Base-by-base conservation (phyloP, 2,888 invertebrate species). In the Eumerus sabulonum region DNA sequence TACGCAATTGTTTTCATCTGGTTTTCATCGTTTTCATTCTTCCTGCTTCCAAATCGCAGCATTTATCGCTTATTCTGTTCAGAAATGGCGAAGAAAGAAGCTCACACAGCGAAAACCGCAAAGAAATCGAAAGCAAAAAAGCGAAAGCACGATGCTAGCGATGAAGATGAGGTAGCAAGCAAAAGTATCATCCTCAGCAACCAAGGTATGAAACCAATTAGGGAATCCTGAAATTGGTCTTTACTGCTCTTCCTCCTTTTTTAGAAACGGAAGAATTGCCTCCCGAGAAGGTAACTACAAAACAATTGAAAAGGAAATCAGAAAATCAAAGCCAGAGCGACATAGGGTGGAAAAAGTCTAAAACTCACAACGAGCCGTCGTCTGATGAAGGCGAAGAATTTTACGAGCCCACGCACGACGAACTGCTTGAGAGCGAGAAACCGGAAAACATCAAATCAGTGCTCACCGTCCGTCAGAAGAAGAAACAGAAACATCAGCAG, bases 401-500 rank as follows among this genome's bases (percentile, higher is more conserved):
- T 83, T 45, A 77, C 83, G 59, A 85, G 85, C 83, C 90, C 85
- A 81, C 85, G 84, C 76, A 87, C 45, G 88, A 88, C 1, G 84
- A 86, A 74, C 68, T 88, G 82, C 73, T 84, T 63, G 84, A 87
- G 83, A 84, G 89, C 84, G 82, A 85, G 13, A 86, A 84, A n/a
- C 86, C 88, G 0, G 86, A 88, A 74, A 88, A 88, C 50, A 53
- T 64, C 1, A 85, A 86, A 14, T 87, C 88, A 47, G 89, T 91
- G 82, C 90, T 91, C 82, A 94, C 94, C 0, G 93, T 92, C 63
- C 90, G 94, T 1, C 91, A 92, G 84, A 89, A 91, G 83, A 94
- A 94, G 85, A 91, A 90, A 81, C 91, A 92, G 85, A 93, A 92
- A 84, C 90, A 91, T 84, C 90, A 91, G 19, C 88, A 92, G 83